Conservation (phyloP, 2,797 vertebrate genomes). For the Alouatta caraya region DNA sequence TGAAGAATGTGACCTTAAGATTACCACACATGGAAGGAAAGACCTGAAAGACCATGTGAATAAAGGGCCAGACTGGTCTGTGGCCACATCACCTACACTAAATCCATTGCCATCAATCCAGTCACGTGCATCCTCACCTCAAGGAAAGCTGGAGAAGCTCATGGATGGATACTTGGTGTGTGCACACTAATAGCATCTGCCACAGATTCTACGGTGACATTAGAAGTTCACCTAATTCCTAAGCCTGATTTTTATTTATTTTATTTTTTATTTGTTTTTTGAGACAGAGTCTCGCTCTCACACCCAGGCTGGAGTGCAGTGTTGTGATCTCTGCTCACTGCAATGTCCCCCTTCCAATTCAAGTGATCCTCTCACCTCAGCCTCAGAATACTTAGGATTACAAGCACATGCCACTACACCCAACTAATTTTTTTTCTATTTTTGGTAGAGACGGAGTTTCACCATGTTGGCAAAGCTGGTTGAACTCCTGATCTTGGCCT, state of each 20-base stretch:
- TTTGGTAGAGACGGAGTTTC: background rate
- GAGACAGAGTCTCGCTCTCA: background rate
- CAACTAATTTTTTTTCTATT: background rate
- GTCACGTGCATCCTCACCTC: background rate
- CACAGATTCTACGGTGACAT: background rate
- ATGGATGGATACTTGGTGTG: background rate
- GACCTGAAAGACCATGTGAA: background rate
- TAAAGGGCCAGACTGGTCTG: background rate
- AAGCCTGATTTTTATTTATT: background rate
- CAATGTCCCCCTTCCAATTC: accelerated
- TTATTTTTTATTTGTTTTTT: background rate
- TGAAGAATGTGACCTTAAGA: background rate
- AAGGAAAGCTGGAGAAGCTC: background rate
- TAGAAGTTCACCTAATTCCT: background rate
- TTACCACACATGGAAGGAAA: background rate
- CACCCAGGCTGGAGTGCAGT: background rate
- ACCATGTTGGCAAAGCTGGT: background rate
- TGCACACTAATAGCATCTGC: background rate
- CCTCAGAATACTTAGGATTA: background rate
- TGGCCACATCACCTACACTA: background rate
- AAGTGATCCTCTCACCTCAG: background rate
- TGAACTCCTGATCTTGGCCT: background rate
- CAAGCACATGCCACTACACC: accelerated
- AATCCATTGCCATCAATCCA: background rate
- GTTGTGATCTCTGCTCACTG: background rate